Percentiles rank a stretch among this genome's conserved stretches.
These are phyloP conservation scores for Piprites chloris DNA, from an alignment of 2,113 vertebrate genomes.

Conservation along the genomic window DNA sequence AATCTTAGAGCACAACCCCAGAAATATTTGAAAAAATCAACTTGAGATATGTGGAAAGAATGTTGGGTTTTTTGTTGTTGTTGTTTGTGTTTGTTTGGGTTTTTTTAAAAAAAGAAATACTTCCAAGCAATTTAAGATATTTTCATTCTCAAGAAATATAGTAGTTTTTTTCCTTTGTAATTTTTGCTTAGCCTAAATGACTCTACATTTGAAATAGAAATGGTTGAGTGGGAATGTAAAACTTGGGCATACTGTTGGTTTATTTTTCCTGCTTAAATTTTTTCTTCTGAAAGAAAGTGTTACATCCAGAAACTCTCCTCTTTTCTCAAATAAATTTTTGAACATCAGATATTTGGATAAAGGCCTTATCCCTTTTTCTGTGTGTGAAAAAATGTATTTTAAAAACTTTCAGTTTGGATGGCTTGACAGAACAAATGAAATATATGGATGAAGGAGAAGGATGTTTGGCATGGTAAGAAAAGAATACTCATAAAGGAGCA, in stretches of 20 bases:
- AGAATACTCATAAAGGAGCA: background rate
- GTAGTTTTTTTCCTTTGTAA: fast-evolving
- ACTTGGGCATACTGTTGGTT: background rate
- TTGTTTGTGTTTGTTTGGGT: fast-evolving
- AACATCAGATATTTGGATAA: background rate
- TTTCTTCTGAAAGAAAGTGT: background rate
- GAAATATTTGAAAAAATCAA: background rate
- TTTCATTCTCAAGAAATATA: background rate
- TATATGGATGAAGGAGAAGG: background rate
- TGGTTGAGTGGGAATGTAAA: fast-evolving
- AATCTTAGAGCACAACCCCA: background rate
- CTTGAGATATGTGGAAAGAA: background rate
- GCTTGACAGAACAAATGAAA: background rate
- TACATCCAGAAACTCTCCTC: background rate
- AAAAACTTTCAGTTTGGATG: background rate
- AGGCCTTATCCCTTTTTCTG: background rate
- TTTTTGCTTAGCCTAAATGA: background rate
- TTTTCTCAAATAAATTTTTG: background rate
- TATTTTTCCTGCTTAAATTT: background rate
- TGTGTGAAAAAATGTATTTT: background rate
- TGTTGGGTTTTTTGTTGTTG: no score
- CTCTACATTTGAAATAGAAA: background rate
- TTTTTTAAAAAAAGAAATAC: background rate
- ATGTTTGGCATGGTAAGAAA: background rate
- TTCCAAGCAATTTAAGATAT: background rate